Evolutionary conservation across 2,797 vertebrate genomes (phyloP), one percentile per base, ranked within the genome.

Genomic region (Myotis findleyi): DNA sequence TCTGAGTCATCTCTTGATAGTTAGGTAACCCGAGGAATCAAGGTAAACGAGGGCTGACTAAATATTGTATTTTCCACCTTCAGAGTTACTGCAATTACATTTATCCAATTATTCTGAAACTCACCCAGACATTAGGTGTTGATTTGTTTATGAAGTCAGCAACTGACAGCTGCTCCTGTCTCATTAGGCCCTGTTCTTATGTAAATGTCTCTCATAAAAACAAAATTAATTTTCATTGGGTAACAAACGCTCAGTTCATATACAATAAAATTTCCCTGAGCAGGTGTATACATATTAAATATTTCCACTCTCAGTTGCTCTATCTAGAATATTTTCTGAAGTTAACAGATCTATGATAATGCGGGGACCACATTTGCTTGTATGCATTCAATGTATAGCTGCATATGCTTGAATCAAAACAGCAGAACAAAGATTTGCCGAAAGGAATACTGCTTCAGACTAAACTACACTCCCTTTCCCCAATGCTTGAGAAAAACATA

Each of bases 141-240:
- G 98, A 98, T 98, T 98, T 98, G 98, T 98, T 98, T 98, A 98
- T 98, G 97, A 98, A 98, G 98, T 97, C 97, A 97, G 97, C 95
- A 94, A 98, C 95, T 98, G 98, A 98, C 98, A 98, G 98, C 98
- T 98, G 98, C 98, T 98, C 98, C 96, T 97, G 97, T 98, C 97
- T 98, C 98, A 98, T 99, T 98, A 98, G 98, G 94, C 88, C 96
- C 96, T 97, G 97, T 98, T 98, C 97, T 98, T 98, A 98, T 98
- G 98, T 98, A 98, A 98, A 98, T 98, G 94, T 80, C 93, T 97
- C 93, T 97, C 97, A 98, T 98, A 98, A 98, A 98, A 98, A 92
- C 77, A 92, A 98, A 98, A 98, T 98, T 98, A 98, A 98, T 99
- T 98, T 98, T 98, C 97, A 98, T 87, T 97, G 95, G 84, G 93